These are phyloP conservation scores for Pyralis farinalis DNA, from an alignment of 2,888 invertebrate genomes.

Conservation along the genomic window DNA sequence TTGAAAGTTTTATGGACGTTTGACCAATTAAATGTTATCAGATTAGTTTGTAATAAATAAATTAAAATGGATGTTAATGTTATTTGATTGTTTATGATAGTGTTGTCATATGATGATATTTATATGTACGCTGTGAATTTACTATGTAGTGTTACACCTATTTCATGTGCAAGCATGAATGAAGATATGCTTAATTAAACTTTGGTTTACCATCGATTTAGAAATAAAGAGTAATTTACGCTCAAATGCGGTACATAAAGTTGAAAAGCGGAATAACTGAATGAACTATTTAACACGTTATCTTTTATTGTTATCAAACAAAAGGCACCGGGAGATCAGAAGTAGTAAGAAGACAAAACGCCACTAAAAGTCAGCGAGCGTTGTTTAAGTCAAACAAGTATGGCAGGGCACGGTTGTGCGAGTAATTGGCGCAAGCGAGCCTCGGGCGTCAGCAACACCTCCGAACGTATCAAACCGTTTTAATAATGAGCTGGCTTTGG, in stretches of 20 bases:
- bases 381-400: conserved; percentile 66
- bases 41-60: not conserved
- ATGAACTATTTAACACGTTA: too few relatives aligned
- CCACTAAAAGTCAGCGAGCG: conserved; percentile 54
- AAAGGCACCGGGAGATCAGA: conserved; percentile 29
- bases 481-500: conserved; percentile 77
- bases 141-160: too few relatives aligned
- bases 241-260: too few relatives aligned
- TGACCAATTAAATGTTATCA: not conserved
- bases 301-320: too few relatives aligned
- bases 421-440: conserved; percentile 73
- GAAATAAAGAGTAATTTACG: too few relatives aligned
- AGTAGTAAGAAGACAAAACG: conserved; percentile 39
- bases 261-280: too few relatives aligned
- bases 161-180: too few relatives aligned
- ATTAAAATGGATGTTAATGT: not conserved
- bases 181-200: too few relatives aligned
- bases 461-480: conserved; percentile 78
- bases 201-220: too few relatives aligned
- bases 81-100: not conserved
- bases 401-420: conserved; percentile 44
- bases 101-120: not conserved
- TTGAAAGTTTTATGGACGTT: conserved; percentile 15
- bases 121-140: too few relatives aligned
- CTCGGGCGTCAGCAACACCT: conserved; percentile 77